Evolutionary conservation across 2,113 vertebrate genomes (phyloP).

Genomic region (Camelus bactrianus): DNA sequence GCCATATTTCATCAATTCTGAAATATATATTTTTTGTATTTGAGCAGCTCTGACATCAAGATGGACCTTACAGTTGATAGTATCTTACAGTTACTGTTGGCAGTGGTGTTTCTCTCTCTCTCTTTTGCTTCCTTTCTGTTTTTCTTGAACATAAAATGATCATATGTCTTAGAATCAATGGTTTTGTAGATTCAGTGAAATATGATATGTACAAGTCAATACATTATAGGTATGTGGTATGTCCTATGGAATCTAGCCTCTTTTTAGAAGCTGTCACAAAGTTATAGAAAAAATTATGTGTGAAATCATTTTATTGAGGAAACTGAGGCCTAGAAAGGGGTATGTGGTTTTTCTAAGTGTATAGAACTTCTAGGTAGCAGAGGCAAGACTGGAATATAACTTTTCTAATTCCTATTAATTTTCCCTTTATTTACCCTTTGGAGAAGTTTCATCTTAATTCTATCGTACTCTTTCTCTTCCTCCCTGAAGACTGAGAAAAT

Average conservation of each 20-base stretch:
- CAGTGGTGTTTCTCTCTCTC: not conserved
- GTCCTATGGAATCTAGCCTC: not conserved
- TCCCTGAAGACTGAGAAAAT: not conserved
- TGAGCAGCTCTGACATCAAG: slow-evolving; percentile 3
- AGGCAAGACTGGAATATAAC: not conserved
- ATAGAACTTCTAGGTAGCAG: not conserved
- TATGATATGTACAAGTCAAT: not conserved
- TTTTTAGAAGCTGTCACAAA: not conserved
- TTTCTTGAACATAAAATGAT: not conserved
- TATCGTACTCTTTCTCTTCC: not conserved
- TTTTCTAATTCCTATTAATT: not conserved
- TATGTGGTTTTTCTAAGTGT: not conserved
- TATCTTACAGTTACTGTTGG: not conserved
- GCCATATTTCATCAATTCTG: not conserved
- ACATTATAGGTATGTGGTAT: not conserved
- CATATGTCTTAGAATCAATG: not conserved
- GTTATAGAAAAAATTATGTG: not conserved
- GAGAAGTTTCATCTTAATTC: not conserved
- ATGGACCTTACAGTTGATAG: not conserved
- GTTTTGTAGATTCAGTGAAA: not conserved
- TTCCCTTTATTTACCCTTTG: not conserved
- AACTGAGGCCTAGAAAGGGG: not conserved
- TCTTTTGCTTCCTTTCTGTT: not conserved
- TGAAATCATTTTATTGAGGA: slow-evolving; percentile 2
- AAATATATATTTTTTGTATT: slow-evolving; percentile 4